These are phyloP conservation scores for Apamea anceps DNA, from an alignment of 2,888 invertebrate genomes.

Conservation along the genomic window DNA sequence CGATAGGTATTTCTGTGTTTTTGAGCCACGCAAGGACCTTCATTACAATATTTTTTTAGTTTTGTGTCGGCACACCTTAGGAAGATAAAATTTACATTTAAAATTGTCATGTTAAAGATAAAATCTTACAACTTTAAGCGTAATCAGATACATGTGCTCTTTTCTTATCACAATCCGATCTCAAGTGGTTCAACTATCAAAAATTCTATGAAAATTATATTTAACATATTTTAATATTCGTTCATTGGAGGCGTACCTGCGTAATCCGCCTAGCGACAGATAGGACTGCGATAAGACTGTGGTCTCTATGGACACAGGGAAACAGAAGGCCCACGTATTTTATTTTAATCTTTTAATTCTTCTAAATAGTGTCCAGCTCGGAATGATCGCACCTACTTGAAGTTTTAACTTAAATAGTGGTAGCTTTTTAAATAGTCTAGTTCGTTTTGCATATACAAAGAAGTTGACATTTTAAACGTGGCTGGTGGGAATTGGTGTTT, in stretches of 20 bases:
- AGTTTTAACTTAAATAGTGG: not conserved
- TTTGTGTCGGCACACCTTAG: conserved; percentile 6
- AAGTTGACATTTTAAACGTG: not conserved
- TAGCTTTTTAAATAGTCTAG: not conserved
- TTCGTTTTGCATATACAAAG: not conserved
- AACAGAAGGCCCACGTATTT: conserved; percentile 34
- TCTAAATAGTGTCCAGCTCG: not conserved
- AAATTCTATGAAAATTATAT: conserved; percentile 55
- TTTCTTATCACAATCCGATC: conserved; percentile 51
- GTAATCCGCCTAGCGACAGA: conserved; percentile 62
- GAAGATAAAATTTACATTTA: conserved; percentile 35
- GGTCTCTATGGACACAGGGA: not conserved
- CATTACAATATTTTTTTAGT: not conserved
- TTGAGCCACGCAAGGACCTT: not conserved
- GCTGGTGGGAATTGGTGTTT: not conserved
- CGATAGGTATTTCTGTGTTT: not conserved
- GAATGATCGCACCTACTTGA: not conserved
- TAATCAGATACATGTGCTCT: conserved; percentile 37
- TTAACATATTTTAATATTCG: conserved; percentile 57
- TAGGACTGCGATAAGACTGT: conserved; percentile 53
- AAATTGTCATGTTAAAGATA: conserved; percentile 39
- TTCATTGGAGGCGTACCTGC: conserved; percentile 43
- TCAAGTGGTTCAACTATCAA: conserved; percentile 47
- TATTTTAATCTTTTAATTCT: not conserved
- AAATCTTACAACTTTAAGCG: conserved; percentile 37